Evolutionary conservation across 2,113 vertebrate species (phyloP).

Genomic region (Heloderma charlesbogerti): DNA sequence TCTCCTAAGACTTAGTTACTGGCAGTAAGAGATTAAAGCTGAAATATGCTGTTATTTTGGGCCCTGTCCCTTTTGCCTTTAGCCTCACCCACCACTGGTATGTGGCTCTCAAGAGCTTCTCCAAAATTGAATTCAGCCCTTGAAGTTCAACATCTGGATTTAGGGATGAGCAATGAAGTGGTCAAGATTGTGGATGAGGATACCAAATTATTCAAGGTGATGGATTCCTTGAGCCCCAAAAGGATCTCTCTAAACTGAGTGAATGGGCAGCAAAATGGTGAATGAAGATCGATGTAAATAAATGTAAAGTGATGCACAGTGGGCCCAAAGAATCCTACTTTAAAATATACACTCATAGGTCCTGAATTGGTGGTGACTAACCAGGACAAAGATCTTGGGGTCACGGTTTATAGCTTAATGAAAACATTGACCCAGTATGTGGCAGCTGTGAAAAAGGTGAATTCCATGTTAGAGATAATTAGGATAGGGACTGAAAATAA

Average conservation of each 20-base stretch:
- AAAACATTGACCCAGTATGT: neutral
- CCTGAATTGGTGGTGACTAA: neutral
- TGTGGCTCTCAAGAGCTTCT: no score
- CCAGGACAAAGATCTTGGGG: neutral
- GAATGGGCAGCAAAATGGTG: neutral
- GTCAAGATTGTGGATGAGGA: neutral
- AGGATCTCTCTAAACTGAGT: neutral
- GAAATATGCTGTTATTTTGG: no score
- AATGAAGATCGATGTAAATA: neutral
- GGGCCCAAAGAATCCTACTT: neutral
- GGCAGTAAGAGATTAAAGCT: no score
- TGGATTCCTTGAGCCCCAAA: neutral
- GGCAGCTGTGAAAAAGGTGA: neutral
- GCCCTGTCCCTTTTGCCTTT: no score
- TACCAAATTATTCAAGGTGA: neutral
- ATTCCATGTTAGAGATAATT: neutral
- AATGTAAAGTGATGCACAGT: neutral
- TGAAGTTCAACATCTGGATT: no score
- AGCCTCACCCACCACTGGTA: no score
- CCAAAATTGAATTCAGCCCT: no score
- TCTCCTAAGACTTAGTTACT: no score
- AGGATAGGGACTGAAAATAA: neutral
- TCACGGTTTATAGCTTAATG: neutral
- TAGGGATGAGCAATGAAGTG: neutral
- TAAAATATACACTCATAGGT: neutral